Evolutionary conservation across 2,888 invertebrate genomes (phyloP).

Genomic region (Ctena decussata): DNA sequence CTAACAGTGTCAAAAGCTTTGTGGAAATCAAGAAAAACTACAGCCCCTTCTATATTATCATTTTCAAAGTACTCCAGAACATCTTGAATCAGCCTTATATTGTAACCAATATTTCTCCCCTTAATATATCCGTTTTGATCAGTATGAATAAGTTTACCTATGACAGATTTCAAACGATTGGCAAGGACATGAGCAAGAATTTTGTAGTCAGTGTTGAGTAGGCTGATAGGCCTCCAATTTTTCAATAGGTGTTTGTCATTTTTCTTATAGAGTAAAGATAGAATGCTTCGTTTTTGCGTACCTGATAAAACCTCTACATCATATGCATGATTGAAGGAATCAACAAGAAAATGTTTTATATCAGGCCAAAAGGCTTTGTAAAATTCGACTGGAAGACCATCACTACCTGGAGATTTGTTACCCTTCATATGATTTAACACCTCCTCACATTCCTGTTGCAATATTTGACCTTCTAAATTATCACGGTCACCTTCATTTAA

Average conservation of each 20-base stretch:
- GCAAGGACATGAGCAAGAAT: slow-evolving; percentile 8
- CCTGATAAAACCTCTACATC: slow-evolving; percentile 4
- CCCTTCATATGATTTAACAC: slow-evolving; percentile 25
- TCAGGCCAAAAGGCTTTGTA: slow-evolving; percentile 28
- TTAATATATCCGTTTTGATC: slow-evolving; percentile 26
- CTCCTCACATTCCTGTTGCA: not conserved
- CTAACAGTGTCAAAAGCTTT: not conserved
- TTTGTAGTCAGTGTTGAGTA: slow-evolving; percentile 21
- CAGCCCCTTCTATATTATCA: not conserved
- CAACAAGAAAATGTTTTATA: not conserved
- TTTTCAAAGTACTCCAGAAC: slow-evolving; percentile 15
- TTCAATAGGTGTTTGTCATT: not conserved
- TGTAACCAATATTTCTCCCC: slow-evolving; percentile 8
- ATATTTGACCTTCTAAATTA: not conserved
- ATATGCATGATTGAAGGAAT: slow-evolving; percentile 25
- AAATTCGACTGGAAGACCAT: slow-evolving; percentile 42
- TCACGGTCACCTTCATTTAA: not conserved
- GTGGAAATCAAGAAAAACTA: slow-evolving; percentile 15
- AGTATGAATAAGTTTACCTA: not conserved
- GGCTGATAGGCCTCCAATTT: slow-evolving; percentile 23
- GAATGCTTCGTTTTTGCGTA: no score
- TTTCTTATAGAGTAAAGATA: not conserved
- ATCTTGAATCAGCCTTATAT: slow-evolving; percentile 28
- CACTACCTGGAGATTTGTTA: slow-evolving; percentile 34
- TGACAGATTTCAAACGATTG: slow-evolving; percentile 5